Percentiles rank a stretch among this genome's conserved stretches.
Conservation (phyloP, 92 coral and sea anemone genomes). For the Palythoa grandiflora region DNA sequence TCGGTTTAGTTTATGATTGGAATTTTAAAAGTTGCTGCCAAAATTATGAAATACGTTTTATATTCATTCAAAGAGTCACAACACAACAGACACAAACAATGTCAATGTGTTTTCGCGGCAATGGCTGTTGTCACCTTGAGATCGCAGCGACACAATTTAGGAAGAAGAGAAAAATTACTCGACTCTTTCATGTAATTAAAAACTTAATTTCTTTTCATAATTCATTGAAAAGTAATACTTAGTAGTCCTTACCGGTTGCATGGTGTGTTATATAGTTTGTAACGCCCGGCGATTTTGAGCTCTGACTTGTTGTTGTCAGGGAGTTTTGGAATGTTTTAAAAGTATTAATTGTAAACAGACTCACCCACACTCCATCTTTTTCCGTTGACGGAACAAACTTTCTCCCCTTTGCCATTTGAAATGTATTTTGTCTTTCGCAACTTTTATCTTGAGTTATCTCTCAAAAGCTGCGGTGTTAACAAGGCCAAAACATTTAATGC, state of each 20-base stretch:
- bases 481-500: not conserved
- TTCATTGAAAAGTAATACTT: not conserved
- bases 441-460: not conserved
- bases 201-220: not conserved
- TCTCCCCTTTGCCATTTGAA: constrained; percentile 88
- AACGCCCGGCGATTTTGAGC: not conserved
- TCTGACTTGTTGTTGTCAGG: not conserved
- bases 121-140: not conserved
- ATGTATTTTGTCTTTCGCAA: not conserved
- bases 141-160: not conserved
- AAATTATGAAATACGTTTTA: no score
- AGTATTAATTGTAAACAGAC: constrained; percentile 8
- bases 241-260: not conserved
- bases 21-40: no score
- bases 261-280: not conserved
- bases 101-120: not conserved
- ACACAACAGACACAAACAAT: no score
- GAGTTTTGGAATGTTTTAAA: not conserved
- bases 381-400: constrained; percentile 81
- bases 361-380: constrained; percentile 88
- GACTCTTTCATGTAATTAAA: not conserved
- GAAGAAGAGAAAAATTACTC: not conserved
- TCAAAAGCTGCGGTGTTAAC: not conserved
- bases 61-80: no score
- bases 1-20: not conserved